Evolutionary conservation across 2,888 invertebrate genomes (phyloP), one percentile per base, ranked within the genome.

Genomic region (Rosalia funebris): DNA sequence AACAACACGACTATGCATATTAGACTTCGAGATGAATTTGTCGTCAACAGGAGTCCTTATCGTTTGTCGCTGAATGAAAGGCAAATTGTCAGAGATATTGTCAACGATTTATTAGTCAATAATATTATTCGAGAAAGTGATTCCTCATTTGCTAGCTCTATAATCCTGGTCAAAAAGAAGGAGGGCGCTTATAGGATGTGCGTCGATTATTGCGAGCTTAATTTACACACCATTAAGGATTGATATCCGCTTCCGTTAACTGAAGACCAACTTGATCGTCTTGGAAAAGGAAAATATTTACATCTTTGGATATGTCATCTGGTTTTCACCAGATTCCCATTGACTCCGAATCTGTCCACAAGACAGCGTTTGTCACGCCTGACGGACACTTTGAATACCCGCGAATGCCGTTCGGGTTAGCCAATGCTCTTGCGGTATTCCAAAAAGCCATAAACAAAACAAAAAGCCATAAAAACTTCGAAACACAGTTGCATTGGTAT

Each of bases 241-340:
- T 32, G 62, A 39, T 74, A 57, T 44, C 72, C 72, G 9, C 34
- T 73, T 31, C 71, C 73, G 1, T 53, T 58, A 5, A 75, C 73
- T 4, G 62, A 58, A 19, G 68, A 71, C 48, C 69, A 71, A 7
- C 16, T 76, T n/a, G 69, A 76, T 39, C 45, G 64, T 0, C 45
- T 78, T 2, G 60, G 64, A 1, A 60, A 62, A 12, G 61, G 64
- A 57, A 52, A 17, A 57, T 62, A 45, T 77, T 71, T 48, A 71
- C 75, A 1, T 62, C 64, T 0, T 56, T 76, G 2, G 75, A 78
- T 57, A 53, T 76, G 62, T 46, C 64, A 1, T 56, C 62, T 12
- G 77, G 76, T 0, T 74, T 72, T 58, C 67, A 71, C 45, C 79
- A 79, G 52, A 76, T 79, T n/a, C 73, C 72, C 0, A 72, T 77